Evolutionary conservation across 2,797 vertebrate genomes (phyloP).

Genomic region (Periparus ater): DNA sequence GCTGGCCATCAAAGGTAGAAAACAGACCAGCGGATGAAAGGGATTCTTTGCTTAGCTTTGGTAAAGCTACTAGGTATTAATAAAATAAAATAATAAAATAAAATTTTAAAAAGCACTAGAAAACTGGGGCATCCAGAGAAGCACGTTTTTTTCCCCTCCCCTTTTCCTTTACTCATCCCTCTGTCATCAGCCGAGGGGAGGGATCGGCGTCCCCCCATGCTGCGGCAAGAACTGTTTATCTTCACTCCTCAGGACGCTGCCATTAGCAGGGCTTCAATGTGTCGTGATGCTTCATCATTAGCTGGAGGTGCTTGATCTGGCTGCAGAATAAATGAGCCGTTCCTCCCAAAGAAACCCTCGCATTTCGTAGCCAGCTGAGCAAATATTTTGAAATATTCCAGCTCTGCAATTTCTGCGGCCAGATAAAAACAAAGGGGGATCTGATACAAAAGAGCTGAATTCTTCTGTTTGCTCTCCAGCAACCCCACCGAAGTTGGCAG

Average conservation of each 20-base stretch:
- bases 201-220: slow-evolving; percentile 34
- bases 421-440: slow-evolving; percentile 50
- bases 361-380: slow-evolving; percentile 18
- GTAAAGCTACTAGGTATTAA: slow-evolving; percentile 41
- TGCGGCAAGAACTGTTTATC: slow-evolving; percentile 39
- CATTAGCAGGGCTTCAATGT: slow-evolving; percentile 39
- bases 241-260: slow-evolving; percentile 47
- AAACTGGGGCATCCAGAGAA: slow-evolving; percentile 24
- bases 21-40: slow-evolving; percentile 53
- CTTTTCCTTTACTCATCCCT: slow-evolving; percentile 4
- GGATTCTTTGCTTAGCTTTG: slow-evolving; percentile 17
- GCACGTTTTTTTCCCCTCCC: background rate
- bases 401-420: background rate
- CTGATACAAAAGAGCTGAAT: slow-evolving; percentile 48
- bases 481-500: background rate
- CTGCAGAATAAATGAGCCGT: slow-evolving; percentile 25
- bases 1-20: slow-evolving; percentile 48
- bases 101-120: background rate
- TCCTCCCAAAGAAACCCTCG: background rate
- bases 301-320: slow-evolving; percentile 49
- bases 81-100: background rate
- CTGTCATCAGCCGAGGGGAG: slow-evolving; percentile 43
- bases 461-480: background rate
- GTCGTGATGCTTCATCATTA: slow-evolving; percentile 38
- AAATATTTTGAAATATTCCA: slow-evolving; percentile 61